Conservation (phyloP, 2,888 invertebrate species). For the Diabrotica balteata region DNA sequence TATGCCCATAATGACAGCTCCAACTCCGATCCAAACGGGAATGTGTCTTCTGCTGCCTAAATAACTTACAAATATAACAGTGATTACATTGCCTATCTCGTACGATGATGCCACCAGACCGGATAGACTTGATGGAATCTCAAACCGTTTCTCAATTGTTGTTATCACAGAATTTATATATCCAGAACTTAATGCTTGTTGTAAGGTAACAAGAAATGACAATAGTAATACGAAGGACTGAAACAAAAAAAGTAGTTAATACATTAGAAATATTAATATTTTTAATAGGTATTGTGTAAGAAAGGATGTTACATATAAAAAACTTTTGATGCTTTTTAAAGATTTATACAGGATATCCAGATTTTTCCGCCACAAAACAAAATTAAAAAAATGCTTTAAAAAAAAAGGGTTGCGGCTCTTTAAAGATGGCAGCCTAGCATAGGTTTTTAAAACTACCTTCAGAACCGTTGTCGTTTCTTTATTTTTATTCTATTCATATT, state of each 20-base stretch:
- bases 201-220: conserved; percentile 88
- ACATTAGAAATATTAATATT: too few relatives aligned
- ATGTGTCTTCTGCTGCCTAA: conserved; percentile 80
- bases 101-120: conserved; percentile 94
- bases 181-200: conserved; percentile 89
- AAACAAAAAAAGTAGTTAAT: conserved; percentile 49
- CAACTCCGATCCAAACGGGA: conserved; percentile 84
- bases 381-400: too few relatives aligned
- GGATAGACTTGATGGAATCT: conserved; percentile 91
- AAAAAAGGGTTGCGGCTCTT: too few relatives aligned
- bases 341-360: too few relatives aligned
- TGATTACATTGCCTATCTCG: conserved; percentile 94
- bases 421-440: too few relatives aligned
- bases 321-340: too few relatives aligned
- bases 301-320: too few relatives aligned
- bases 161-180: conserved; percentile 96
- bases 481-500: too few relatives aligned
- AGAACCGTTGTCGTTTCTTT: too few relatives aligned
- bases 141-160: conserved; percentile 94
- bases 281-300: too few relatives aligned
- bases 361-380: too few relatives aligned
- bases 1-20: conserved; percentile 91
- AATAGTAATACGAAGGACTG: conserved; percentile 88
- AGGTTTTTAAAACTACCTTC: too few relatives aligned
- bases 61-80: conserved; percentile 95